Evolutionary conservation across 2,888 invertebrate genomes (phyloP), one percentile per base, ranked within the genome.

Genomic region (Lasiommata megera): DNA sequence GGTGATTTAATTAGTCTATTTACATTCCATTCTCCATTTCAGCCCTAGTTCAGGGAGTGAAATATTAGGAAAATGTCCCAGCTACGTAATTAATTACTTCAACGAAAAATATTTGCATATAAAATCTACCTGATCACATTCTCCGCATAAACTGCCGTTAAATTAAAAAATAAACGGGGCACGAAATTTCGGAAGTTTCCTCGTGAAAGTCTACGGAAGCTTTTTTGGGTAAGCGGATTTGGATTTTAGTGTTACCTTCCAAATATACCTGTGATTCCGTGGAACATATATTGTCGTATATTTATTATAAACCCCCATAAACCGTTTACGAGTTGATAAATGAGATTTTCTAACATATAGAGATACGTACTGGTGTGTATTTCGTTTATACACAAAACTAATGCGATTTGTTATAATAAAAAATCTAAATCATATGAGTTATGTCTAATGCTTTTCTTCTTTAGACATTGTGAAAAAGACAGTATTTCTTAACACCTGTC

Each of bases 61-160:
- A 17, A 9, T 3, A 2, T 9, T 6, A 14, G 6, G 38, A 38
- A 54, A 16, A 56, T 41, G 16, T 43, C 40, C 9, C 18, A 44
- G 47, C 50, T 48, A 12, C 46, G 34, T 52, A 57, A 50, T 56
- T 60, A 60, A 57, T 52, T 51, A 47, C 29, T 40, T 44, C n/a
- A 40, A 36, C 34, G 44, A 51, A 53, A 55, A 55, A 43, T 58
- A 58, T 55, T 54, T 58, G 47, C 47, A 51, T 57, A 38, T 51
- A 54, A 58, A 61, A 47, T 51, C 43, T 50, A 40, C 37, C 18
- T 31, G 38, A 55, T 51, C 46, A 40, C 54, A 51, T 44, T 51
- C 34, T 17, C 17, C 37, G 38, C 50, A 38, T 9, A 38, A 28
- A 47, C 47, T 40, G 54, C 9, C 36, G 17, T 31, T 38, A 40